Evolutionary conservation across 1,140 invertebrate species (phyloP).

Genomic region (Drosophila equinoxialis): DNA sequence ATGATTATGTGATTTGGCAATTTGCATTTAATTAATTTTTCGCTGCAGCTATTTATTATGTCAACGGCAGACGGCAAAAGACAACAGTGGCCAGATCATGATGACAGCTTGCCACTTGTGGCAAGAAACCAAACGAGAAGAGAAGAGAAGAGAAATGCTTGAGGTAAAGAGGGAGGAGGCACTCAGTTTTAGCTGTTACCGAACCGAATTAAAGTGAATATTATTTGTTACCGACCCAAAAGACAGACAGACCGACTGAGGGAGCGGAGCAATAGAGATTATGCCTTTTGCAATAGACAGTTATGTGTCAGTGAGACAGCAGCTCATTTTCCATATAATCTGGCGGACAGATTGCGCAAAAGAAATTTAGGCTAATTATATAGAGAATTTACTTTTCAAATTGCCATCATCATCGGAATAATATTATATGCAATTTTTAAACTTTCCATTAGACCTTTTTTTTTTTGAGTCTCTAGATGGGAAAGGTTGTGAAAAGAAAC

Average conservation of each 20-base stretch:
- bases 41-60: conserved; percentile 75
- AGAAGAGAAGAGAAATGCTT: not conserved
- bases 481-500: too few species aligned
- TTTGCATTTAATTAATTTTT: conserved; percentile 80
- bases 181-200: conserved; percentile 52
- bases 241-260: conserved; percentile 20
- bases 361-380: conserved; percentile 3
- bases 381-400: not conserved
- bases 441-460: too few species aligned
- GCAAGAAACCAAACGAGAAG: conserved; percentile 14
- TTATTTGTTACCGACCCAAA: conserved; percentile 64
- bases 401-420: too few species aligned
- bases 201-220: conserved; percentile 63
- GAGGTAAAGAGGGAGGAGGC: not conserved
- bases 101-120: conserved; percentile 45
- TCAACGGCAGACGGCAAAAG: conserved; percentile 52
- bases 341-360: not conserved
- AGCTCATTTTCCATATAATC: conserved; percentile 17
- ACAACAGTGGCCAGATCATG: conserved; percentile 19
- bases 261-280: conserved; percentile 23
- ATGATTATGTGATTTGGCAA: conserved; percentile 80
- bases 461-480: too few species aligned
- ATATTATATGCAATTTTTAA: too few species aligned
- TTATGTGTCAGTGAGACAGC: conserved; percentile 41
- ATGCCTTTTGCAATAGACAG: conserved; percentile 34